phyloP scores from a whole-genome alignment of 1,140 invertebrate genomes.

The Acromyrmex echinatior region DNA sequence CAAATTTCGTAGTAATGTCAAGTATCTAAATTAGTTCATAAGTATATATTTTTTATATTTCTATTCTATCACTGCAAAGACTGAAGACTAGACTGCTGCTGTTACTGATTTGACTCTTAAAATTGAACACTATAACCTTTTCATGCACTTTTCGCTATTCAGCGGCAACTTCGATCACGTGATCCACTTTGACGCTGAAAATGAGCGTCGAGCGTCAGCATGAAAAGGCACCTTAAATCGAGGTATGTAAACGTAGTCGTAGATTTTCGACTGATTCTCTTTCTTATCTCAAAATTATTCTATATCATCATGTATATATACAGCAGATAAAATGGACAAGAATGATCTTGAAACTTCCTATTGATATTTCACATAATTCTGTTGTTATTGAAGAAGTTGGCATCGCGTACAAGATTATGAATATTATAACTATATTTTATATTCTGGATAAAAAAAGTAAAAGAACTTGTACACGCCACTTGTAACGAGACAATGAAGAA shows the following conservation, averaged over 20 bases:
- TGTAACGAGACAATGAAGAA: slow-evolving; percentile 35
- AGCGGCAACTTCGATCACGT: too few species aligned
- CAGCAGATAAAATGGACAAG: slow-evolving; percentile 72
- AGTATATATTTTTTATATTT: too few species aligned
- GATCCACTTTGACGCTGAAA: too few species aligned
- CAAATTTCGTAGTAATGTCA: too few species aligned
- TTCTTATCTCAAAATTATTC: slow-evolving; percentile 66
- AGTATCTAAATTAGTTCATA: too few species aligned
- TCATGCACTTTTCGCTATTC: too few species aligned
- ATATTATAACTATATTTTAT: slow-evolving; percentile 34
- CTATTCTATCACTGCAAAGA: too few species aligned
- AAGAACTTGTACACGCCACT: slow-evolving; percentile 30
- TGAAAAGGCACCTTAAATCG: too few species aligned
- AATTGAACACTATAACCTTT: too few species aligned
- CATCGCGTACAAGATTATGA: slow-evolving; percentile 54
- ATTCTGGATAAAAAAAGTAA: slow-evolving; percentile 37
- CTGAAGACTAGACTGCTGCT: too few species aligned
- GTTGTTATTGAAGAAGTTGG: slow-evolving; percentile 48
- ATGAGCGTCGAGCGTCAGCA: too few species aligned
- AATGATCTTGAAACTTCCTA: slow-evolving; percentile 66
- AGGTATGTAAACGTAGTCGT: not conserved
- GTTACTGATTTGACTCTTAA: too few species aligned
- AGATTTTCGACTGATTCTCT: slow-evolving; percentile 66
- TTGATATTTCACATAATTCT: slow-evolving; percentile 65
- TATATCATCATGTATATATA: slow-evolving; percentile 73